phyloP scores from a whole-genome alignment of 1,140 invertebrate species.

The Rhyzopertha dominica region DNA sequence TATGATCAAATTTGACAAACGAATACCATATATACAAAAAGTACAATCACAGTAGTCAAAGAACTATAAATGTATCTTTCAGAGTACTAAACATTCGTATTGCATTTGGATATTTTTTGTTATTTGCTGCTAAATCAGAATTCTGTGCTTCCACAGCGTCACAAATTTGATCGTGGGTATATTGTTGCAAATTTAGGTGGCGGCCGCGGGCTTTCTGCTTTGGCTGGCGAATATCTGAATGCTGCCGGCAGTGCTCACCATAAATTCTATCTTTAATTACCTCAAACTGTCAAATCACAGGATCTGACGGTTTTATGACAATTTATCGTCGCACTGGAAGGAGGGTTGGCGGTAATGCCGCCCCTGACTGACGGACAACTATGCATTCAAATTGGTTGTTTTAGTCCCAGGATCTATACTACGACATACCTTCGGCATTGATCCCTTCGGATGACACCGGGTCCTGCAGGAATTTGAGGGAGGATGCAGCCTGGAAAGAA shows the following conservation, averaged over 20 bases:
- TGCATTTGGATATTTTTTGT: too few relatives aligned
- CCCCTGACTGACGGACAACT: slow-evolving; percentile 61
- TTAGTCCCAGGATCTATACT: slow-evolving; percentile 43
- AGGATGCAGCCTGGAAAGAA: not conserved
- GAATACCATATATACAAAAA: too few relatives aligned
- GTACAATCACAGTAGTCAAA: too few relatives aligned
- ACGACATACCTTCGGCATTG: slow-evolving; percentile 14
- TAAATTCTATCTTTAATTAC: slow-evolving; percentile 65
- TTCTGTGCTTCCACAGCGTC: too few relatives aligned
- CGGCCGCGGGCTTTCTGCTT: too few relatives aligned
- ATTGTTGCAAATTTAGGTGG: too few relatives aligned
- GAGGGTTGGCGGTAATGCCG: slow-evolving; percentile 54
- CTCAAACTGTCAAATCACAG: slow-evolving; percentile 60
- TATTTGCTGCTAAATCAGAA: too few relatives aligned
- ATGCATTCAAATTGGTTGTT: slow-evolving; percentile 66
- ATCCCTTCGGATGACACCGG: not conserved
- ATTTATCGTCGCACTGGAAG: slow-evolving; percentile 56
- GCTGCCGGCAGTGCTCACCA: slow-evolving; percentile 45
- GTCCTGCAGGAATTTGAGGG: not conserved
- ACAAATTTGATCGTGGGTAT: too few relatives aligned
- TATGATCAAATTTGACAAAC: too few relatives aligned
- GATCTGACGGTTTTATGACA: slow-evolving; percentile 65
- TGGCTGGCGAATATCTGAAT: slow-evolving; percentile 33
- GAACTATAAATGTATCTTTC: too few relatives aligned
- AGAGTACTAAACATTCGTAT: too few relatives aligned